Evolutionary conservation across 2,113 vertebrate genomes (phyloP).

Genomic region (Paradoxurus hermaphroditus): DNA sequence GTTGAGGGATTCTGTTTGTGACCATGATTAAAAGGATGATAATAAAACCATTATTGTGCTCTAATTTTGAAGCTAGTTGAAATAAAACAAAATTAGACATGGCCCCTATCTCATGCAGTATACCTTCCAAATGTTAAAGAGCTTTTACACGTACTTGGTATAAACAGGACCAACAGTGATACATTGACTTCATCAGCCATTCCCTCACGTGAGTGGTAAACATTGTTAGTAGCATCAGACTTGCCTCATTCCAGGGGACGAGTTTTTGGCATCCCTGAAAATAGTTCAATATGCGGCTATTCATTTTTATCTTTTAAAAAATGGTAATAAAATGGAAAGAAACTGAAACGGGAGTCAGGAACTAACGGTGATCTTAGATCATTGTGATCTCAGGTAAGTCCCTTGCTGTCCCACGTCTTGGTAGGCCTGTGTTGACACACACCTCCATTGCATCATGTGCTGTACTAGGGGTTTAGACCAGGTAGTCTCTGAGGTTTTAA

Average conservation of each 20-base stretch:
- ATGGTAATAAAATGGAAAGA: neutral
- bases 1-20: neutral
- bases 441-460: neutral
- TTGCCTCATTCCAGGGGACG: neutral
- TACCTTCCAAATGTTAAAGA: neutral
- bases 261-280: neutral
- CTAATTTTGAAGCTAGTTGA: neutral
- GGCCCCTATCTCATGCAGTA: neutral
- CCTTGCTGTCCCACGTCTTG: neutral
- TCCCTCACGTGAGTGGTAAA: neutral
- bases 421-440: neutral
- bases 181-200: neutral
- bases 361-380: neutral
- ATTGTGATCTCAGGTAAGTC: neutral
- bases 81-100: conserved; percentile 1
- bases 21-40: neutral
- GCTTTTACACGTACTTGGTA: neutral
- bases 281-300: neutral
- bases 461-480: neutral
- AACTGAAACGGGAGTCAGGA: neutral
- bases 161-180: neutral
- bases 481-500: neutral
- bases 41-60: neutral
- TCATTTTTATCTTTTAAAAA: conserved; percentile 14
- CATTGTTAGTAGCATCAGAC: neutral